Evolutionary conservation across 2,888 invertebrate species (phyloP), one percentile per base, ranked within the genome.

Genomic region (Zootermopsis nevadensis): DNA sequence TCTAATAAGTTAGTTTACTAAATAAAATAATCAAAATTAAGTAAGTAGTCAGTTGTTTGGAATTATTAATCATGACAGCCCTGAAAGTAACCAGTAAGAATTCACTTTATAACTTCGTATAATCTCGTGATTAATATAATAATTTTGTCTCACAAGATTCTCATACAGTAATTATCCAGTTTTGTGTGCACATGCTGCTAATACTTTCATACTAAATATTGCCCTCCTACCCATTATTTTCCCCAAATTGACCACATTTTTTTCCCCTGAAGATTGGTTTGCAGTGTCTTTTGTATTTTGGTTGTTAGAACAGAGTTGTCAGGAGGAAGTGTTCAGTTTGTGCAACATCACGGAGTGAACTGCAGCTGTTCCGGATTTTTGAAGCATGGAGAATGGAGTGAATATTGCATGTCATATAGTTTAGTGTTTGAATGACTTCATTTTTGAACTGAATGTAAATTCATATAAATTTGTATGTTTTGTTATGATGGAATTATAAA

Each of bases 351-450:
- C 12, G 31, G 69, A 31, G 69, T 33, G 69, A 60, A 6, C 69
- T 69, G 69, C 69, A 74, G 38, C 24, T 35, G 38, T 38, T 74
- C 38, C 74, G n/a, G 60, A 27, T 27, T 8, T 8, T 60, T n/a
- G 60, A 60, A 60, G 74, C 79, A 79, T 79, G 79, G 76, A 42
- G 76, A 76, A 76, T 76, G 76, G 66, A 79, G 79, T 66, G 74
- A 22, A n/a, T 53, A 19, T 30, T 77, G 77, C 79, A 79, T 79
- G 79, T 24, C n/a, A n/a, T 74, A 74, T 74, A 74, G 74, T 38
- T 38, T 74, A 38, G 35, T 38, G 22, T 38, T 7, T 38, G 42
- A 42, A 7, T 77, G 24, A 6, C n/a, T n/a, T 60, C n/a, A 10
- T 60, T 60, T 7, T 60, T 60, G n/a, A 60, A 60, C 6, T 27